Evolutionary conservation across 2,797 vertebrate species (phyloP), one percentile per base, ranked within the genome.

Genomic region (Nannoperca australis): DNA sequence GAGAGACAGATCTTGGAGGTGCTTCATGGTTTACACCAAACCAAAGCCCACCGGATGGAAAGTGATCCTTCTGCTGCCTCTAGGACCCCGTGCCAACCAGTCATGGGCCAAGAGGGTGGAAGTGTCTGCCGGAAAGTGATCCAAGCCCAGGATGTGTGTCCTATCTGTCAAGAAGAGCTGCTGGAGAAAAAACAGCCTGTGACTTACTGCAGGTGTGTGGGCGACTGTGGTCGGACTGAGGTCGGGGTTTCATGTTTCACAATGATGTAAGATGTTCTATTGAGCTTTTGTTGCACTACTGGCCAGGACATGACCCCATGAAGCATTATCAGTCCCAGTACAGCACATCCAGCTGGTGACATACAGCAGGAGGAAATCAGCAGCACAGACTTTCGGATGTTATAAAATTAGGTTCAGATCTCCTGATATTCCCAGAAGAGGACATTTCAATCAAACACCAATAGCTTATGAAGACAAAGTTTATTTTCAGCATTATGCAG

Each of bases 81-180:
- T 13, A 68, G 51, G 9, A 24, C 59, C 14, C 60, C 24, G 15
- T 63, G 42, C 40, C 40, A 24, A 9, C 30, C 17, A 22, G 54
- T n/a, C 70, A 53, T 3, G 17, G 63, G 5, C 59, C 58, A 1
- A 32, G 47, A 85, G 65, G 88, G 81, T 0, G 92, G 85, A 69
- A 68, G 42, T 1, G 80, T 93, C 47, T 66, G 75, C 59, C 91
- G 90, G 88, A 95, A 94, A 72, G 74, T 47, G 49, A 89, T 91
- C 17, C 77, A 69, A 22, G 42, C 90, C 20, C 92, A 94, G 45
- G 94, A 96, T 70, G 68, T 95, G 82, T 95, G 95, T 88, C 92
- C 96, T 3, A 90, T 96, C 85, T 96, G 94, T 73, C 95, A 95
- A 76, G 94, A 96, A 73, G 88, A 88, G 2, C 88, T 95, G 70